Conservation (phyloP, 2,888 invertebrate species). For the Dendrolimus houi region DNA sequence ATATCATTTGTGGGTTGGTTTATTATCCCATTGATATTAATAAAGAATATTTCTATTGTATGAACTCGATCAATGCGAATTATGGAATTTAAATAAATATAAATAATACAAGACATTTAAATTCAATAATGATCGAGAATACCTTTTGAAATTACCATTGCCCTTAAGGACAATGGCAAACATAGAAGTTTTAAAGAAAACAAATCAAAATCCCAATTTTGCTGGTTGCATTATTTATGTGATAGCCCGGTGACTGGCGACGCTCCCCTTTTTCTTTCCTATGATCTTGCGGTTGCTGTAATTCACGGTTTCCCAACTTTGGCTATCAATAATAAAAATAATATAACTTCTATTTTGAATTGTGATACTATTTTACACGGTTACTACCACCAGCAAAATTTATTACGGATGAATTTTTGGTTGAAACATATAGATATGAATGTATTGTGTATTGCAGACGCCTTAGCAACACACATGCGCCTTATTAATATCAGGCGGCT, state of each 20-base stretch:
- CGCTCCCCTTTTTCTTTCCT: slow-evolving; percentile 60
- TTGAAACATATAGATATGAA: no score
- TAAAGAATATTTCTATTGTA: no score
- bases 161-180: slow-evolving; percentile 31
- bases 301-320: slow-evolving; percentile 57
- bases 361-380: no score
- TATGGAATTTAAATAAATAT: no score
- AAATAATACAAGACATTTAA: no score
- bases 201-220: slow-evolving; percentile 75
- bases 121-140: no score
- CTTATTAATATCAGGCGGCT: slow-evolving; percentile 73
- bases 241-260: slow-evolving; percentile 61
- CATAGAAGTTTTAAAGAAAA: slow-evolving; percentile 72
- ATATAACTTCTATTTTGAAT: slow-evolving; percentile 18
- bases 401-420: no score
- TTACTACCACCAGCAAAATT: no score
- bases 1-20: no score
- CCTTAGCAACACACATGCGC: slow-evolving; percentile 58
- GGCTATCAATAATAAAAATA: slow-evolving; percentile 38
- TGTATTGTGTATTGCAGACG: slow-evolving; percentile 1
- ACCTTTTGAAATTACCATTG: neutral
- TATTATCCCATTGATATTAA: no score
- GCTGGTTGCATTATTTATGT: slow-evolving; percentile 71
- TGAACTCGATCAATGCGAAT: no score
- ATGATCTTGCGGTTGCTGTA: slow-evolving; percentile 50